These are phyloP conservation scores for Cyrtodaria siliqua DNA, from an alignment of 2,888 invertebrate species.

Conservation along the genomic window DNA sequence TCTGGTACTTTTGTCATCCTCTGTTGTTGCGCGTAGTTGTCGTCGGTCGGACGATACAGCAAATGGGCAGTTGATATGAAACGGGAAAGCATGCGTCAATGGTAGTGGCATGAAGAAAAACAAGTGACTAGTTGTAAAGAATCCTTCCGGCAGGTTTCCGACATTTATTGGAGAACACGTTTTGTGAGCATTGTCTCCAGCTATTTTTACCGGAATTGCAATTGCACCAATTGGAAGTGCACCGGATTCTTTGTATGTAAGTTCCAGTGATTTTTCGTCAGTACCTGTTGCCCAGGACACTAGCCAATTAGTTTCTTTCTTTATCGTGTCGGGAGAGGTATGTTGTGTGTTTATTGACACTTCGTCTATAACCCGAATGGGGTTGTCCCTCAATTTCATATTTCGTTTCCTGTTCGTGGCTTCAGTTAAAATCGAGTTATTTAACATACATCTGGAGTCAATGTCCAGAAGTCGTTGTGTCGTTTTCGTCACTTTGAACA, in stretches of 20 bases:
- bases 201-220: conserved; percentile 64
- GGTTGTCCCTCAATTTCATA: not conserved
- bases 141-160: conserved; percentile 37
- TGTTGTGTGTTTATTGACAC: not conserved
- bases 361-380: not conserved
- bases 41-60: conserved; percentile 78
- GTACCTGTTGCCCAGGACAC: conserved; percentile 59
- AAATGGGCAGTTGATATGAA: conserved; percentile 83
- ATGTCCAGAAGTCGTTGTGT: not conserved
- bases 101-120: conserved; percentile 83
- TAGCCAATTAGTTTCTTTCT: conserved; percentile 56
- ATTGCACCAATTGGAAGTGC: conserved; percentile 73
- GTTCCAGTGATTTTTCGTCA: conserved; percentile 15
- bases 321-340: too few relatives aligned
- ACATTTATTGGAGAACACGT: conserved; percentile 11
- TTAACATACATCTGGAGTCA: not conserved
- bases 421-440: conserved; percentile 3
- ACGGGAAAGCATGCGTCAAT: conserved; percentile 70
- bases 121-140: conserved; percentile 64
- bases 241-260: conserved; percentile 29
- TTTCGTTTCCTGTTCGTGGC: conserved; percentile 8
- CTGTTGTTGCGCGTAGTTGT: conserved; percentile 68
- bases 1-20: conserved; percentile 75
- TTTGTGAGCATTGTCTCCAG: conserved; percentile 42
- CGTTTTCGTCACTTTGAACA: conserved; percentile 13